Base-by-base conservation (phyloP, 2,888 invertebrate species). In the Proisotoma minuta region DNA sequence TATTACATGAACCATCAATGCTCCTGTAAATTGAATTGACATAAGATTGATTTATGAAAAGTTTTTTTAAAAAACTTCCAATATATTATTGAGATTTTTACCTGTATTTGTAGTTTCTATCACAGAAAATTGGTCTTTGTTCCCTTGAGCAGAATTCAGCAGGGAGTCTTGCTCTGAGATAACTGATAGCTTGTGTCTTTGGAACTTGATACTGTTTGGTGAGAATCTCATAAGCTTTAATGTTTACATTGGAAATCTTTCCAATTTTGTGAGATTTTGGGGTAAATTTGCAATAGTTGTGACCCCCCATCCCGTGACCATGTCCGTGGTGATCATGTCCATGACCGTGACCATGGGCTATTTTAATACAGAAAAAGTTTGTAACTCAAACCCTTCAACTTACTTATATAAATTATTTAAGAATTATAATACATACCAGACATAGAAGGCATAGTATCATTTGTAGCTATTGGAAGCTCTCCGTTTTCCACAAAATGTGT, bases 271-370 rank as follows among this genome's bases (percentile, higher is more conserved):
- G 63, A 3, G 72, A 69, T 23, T 66, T 65, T 2, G 71, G 65
- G 15, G 74, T 71, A 50, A 71, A 74, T 61, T 74, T 74, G 63
- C 71, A 71, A 51, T 73, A 73, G 29, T 70, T 69, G 26, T 72
- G 72, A 8, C 69, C 69, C 10, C 63, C 54, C 65, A 65, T 66
- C 48, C 69, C 69, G 56, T 69, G 69, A 27, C 69, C 66, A 26
- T 59, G 57, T 15, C 60, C 59, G 26, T 58, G 56, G 12, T 49
- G 57, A 1, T 43, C 52, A 26, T 26, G 50, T 24, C 62, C 59
- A 20, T 54, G 51, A 48, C 57, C 52, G 50, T 53, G 40, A n/a
- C 10, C 10, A 43, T 43, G 43, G 43, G 43, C 43, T 43, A 20
- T 5, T 5, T 5, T 10, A 34, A 15, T 34, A 34, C 34, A 34